Evolutionary conservation across 2,113 vertebrate genomes (phyloP), one percentile per base, ranked within the genome.

Genomic region (Tauraco erythrolophus): DNA sequence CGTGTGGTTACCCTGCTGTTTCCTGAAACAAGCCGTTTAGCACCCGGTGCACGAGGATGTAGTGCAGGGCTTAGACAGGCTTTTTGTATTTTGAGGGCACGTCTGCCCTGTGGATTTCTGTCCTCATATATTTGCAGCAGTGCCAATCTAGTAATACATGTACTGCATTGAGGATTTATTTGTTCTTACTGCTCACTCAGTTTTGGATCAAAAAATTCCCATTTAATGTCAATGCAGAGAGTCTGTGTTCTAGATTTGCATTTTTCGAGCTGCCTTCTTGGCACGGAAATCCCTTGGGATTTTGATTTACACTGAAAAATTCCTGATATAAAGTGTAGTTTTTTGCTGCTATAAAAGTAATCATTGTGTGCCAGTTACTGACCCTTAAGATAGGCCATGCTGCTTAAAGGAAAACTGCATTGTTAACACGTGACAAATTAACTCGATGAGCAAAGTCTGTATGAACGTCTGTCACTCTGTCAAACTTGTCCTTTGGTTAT

Each of bases 361-460:
- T 58, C 33, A 7, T 13, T 79, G 10, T 3, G 2, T 92, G 88
- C 10, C 33, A 41, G 46, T 68, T 79, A 39, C 2, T 84, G 50
- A 30, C n/a, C 80, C 14, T 80, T 62, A 70, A 85, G 35, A 19
- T 24, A 46, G n/a, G 21, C 84, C 24, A 5, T 37, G 24, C 64
- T 91, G 60, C 83, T 89, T 75, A 83, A 84, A 83, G 85, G 33
- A 84, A 84, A 84, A 72, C 84, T 72, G 60, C 61, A 43, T 53
- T 45, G 19, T 41, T 83, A 48, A 22, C 15, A 4, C 39, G 13
- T 86, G 78, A 28, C 28, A 65, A 35, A 68, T 61, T 2, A 48
- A 16, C 56, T 65, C 76, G 88, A 81, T 43, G 37, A 91, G 48
- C 61, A 93, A 54, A 80, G 71, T 27, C 45, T 74, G 0, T 48